These are phyloP conservation scores for Tetranychus truncatus DNA, from an alignment of 2,888 invertebrate genomes.

Conservation along the genomic window DNA sequence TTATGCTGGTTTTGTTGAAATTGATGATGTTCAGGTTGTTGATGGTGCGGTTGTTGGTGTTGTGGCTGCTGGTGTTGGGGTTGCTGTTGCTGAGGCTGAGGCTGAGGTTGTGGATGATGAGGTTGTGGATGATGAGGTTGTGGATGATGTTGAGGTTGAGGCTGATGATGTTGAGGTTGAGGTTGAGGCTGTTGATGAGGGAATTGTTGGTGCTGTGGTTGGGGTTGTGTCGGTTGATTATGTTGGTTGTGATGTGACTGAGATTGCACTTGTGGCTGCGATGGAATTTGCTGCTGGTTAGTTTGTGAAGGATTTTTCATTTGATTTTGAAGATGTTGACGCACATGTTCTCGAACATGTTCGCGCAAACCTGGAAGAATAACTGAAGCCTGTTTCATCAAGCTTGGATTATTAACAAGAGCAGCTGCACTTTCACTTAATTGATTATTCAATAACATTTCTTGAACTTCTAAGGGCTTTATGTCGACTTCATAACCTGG, in stretches of 20 bases:
- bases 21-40: constrained; percentile 8
- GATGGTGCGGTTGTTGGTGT: background rate
- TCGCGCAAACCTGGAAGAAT: background rate
- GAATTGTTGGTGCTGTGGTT: constrained; percentile 6
- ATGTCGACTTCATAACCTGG: constrained; percentile 11
- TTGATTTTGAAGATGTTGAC: constrained; percentile 7
- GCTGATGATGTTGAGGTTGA: constrained; percentile 2
- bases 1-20: background rate
- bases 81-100: background rate
- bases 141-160: background rate
- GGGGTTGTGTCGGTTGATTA: constrained; percentile 10
- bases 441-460: background rate
- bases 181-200: background rate
- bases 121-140: too few species aligned
- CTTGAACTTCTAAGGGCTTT: constrained; percentile 10
- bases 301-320: background rate
- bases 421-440: background rate
- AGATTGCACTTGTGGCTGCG: too few species aligned
- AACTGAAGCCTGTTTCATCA: background rate
- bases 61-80: background rate
- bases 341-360: constrained; percentile 8
- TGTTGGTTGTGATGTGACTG: constrained; percentile 8
- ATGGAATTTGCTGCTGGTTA: background rate
- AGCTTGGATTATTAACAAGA: background rate
- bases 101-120: background rate